A percentile compares a stretch with the other conserved stretches of the same genome.
Conservation (phyloP, 2,888 invertebrate species). For the Heliconius charithonia region DNA sequence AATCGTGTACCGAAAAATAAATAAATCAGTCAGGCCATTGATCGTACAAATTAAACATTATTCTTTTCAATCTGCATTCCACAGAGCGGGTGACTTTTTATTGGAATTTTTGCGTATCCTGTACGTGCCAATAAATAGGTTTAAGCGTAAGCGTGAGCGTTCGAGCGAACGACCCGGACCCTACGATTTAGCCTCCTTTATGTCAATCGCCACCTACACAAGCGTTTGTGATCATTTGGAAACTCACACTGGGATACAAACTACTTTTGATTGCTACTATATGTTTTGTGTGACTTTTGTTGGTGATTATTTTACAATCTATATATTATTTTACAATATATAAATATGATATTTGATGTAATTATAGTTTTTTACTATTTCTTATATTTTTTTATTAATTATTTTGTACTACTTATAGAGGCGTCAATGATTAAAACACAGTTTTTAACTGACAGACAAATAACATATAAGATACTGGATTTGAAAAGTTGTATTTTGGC, state of each 20-base stretch:
- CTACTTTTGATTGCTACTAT: constrained; percentile 5
- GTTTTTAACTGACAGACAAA: too few species aligned
- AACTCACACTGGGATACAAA: constrained; percentile 16
- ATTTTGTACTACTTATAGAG: too few species aligned
- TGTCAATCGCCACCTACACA: constrained; percentile 70
- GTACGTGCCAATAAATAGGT: constrained; percentile 82
- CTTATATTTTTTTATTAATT: too few species aligned
- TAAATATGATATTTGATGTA: too few species aligned
- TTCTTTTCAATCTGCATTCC: constrained; percentile 76
- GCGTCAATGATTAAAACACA: too few species aligned
- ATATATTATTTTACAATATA: too few species aligned
- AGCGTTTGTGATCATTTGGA: constrained; percentile 33
- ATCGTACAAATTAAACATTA: constrained; percentile 81
- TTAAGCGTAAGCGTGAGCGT: constrained; percentile 55
- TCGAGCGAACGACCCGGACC: constrained; percentile 62
- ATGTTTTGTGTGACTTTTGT: not conserved
- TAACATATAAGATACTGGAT: too few species aligned
- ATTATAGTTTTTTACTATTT: too few species aligned
- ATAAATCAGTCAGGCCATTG: constrained; percentile 70
- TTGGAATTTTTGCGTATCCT: constrained; percentile 81
- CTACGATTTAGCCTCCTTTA: constrained; percentile 74
- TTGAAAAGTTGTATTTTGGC: too few species aligned
- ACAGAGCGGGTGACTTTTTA: constrained; percentile 71
- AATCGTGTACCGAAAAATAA: constrained; percentile 47
- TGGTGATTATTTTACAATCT: not conserved